phyloP scores from a whole-genome alignment of 2,113 vertebrate species.

The Austrofundulus limnaeus region DNA sequence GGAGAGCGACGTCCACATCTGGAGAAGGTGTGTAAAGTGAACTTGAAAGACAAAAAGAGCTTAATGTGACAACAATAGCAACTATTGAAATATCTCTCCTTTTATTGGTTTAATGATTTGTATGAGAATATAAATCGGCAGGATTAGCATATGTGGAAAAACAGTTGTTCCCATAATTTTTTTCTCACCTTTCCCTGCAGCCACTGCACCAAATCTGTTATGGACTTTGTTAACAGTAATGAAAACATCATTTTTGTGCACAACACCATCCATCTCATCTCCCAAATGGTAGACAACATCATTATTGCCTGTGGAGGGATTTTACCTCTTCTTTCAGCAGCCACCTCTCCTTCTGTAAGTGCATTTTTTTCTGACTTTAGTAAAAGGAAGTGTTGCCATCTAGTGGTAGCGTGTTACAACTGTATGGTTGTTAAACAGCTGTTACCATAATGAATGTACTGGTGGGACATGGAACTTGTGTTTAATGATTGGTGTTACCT shows the following conservation, averaged over 20 bases:
- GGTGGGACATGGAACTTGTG: slow-evolving; percentile 16
- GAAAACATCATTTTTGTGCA: slow-evolving; percentile 99
- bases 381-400: slow-evolving; percentile 72
- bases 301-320: slow-evolving; percentile 98
- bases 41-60: neutral
- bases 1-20: slow-evolving; percentile 96
- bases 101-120: neutral
- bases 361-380: slow-evolving; percentile 59
- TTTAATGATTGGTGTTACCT: slow-evolving; percentile 6
- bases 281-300: slow-evolving; percentile 99
- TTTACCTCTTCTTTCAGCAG: slow-evolving; percentile 94
- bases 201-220: slow-evolving; percentile 96
- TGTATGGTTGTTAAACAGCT: slow-evolving; percentile 1
- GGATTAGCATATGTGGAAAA: neutral
- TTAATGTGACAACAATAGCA: neutral
- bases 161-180: neutral
- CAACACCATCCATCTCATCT: slow-evolving; percentile 99
- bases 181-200: slow-evolving; percentile 62
- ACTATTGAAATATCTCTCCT: neutral
- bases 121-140: neutral
- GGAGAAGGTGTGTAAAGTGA: slow-evolving; percentile 88
- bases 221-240: slow-evolving; percentile 99
- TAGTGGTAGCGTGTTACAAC: slow-evolving; percentile 48
- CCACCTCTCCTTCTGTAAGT: slow-evolving; percentile 97
- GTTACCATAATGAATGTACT: neutral